Base-by-base conservation (phyloP, 53 echinoderm and acorn worm species). In the Henricia sp. region DNA sequence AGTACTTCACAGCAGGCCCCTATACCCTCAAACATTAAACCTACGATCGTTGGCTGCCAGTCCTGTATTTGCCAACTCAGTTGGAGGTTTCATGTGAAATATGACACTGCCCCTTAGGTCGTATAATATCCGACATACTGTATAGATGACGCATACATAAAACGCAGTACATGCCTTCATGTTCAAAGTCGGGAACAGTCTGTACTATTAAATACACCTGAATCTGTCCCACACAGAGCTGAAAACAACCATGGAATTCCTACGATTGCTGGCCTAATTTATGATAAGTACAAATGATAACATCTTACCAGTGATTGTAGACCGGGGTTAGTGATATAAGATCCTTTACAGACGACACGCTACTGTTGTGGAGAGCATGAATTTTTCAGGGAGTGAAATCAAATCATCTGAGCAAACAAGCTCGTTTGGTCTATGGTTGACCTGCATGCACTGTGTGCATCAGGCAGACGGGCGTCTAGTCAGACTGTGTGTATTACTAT, bases 101-200 rank as follows among this genome's bases (percentile, higher is more conserved):
- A 57, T 77, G 77, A 77, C 41, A 57, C 77, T 44, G 41, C 60
- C 60, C 42, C 42, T 19, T 71, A 28, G 30, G 34, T 60, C 30
- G 34, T 33, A 52, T 50, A 50, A 71, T 9, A 52, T 73, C 52
- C 54, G 43, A 73, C 50, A 73, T n/a, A n/a, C n/a, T n/a, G n/a
- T n/a, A n/a, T 73, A 41, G 77, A 77, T 77, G 77, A 77, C 77
- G 77, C 77, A 77, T 77, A 60, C 77, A 77, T 77, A 60, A 57
- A n/a, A 55, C 73, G 54, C 73, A n/a, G n/a, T n/a, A 73, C 73
- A 73, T 73, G 73, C 41, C 73, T 73, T 73, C 54, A 60, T 60
- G 32, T 60, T 60, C 13, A 25, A 23, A 29, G 27, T 28, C n/a
- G 17, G 29, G 30, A 32, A 60, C 62, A n/a, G n/a, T n/a, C n/a